Percentiles rank a stretch among this genome's conserved stretches.
Conservation (phyloP, 1,140 invertebrate species). For the Drosophila miranda region DNA sequence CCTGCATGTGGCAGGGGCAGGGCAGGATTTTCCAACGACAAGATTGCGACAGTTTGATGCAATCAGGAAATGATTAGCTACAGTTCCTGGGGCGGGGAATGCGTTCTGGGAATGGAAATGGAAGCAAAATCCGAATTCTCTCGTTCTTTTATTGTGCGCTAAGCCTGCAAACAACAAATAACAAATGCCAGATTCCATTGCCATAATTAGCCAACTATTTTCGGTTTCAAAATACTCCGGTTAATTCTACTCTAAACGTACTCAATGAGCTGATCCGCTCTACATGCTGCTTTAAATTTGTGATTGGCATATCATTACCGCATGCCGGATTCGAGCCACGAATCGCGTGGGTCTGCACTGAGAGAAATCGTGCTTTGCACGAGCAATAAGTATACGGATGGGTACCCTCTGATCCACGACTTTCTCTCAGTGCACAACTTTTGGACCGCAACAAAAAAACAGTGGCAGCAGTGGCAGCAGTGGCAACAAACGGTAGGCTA, state of each 20-base stretch:
- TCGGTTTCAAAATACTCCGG: conserved; percentile 52
- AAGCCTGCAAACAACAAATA: conserved; percentile 5
- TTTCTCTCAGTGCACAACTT: conserved; percentile 16
- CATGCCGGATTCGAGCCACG: conserved; percentile 29
- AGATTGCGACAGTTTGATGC: conserved; percentile 69
- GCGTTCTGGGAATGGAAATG: no score
- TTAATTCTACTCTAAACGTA: conserved; percentile 72
- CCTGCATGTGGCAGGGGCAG: not conserved
- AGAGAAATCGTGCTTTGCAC: not conserved
- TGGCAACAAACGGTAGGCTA: conserved; percentile 55
- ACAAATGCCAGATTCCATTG: conserved; percentile 48
- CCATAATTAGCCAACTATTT: conserved; percentile 61
- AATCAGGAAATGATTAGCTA: conserved; percentile 69
- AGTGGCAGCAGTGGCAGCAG: conserved; percentile 7
- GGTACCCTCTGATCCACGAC: not conserved
- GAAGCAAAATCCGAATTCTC: not conserved
- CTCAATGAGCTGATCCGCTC: conserved; percentile 59
- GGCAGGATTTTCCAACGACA: not conserved
- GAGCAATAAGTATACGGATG: no score
- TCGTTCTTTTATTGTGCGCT: not conserved
- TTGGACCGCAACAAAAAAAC: conserved; percentile 19
- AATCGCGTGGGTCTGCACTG: conserved; percentile 16
- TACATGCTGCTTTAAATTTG: conserved; percentile 63
- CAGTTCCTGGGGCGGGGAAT: conserved; percentile 2
- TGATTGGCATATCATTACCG: conserved; percentile 77